These are phyloP conservation scores for Eupithecia insigniata DNA, from an alignment of 2,888 invertebrate genomes.

Conservation along the genomic window DNA sequence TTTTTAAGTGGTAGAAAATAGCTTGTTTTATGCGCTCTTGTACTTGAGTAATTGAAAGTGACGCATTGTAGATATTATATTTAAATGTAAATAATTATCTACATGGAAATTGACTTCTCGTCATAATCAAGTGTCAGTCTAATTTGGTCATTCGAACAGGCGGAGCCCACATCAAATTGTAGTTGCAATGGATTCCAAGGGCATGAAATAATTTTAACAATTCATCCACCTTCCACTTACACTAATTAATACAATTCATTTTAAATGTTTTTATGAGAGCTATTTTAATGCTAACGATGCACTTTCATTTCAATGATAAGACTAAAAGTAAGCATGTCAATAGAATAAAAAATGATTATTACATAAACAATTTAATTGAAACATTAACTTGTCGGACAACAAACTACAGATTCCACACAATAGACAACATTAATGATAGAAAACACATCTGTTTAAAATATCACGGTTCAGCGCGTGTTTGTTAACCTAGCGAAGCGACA, in stretches of 20 bases:
- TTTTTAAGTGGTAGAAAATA: slow-evolving; percentile 30
- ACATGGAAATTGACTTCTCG: slow-evolving; percentile 63
- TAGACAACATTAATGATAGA: slow-evolving; percentile 70
- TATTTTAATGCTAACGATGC: slow-evolving; percentile 75
- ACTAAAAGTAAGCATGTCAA: slow-evolving; percentile 82
- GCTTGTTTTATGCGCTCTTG: slow-evolving; percentile 50
- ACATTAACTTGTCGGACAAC: slow-evolving; percentile 81
- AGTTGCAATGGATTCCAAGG: slow-evolving; percentile 61
- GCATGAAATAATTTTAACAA: slow-evolving; percentile 61
- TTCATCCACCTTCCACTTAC: slow-evolving; percentile 62
- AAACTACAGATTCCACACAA: slow-evolving; percentile 80
- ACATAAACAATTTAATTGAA: slow-evolving; percentile 82
- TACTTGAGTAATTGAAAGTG: slow-evolving; percentile 53
- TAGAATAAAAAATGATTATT: slow-evolving; percentile 81
- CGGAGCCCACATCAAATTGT: slow-evolving; percentile 65
- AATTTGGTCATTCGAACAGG: slow-evolving; percentile 71
- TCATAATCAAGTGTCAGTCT: slow-evolving; percentile 66
- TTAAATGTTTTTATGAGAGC: slow-evolving; percentile 73
- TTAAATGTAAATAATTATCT: slow-evolving; percentile 55
- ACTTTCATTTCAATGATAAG: slow-evolving; percentile 76
- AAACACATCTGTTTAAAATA: slow-evolving; percentile 57
- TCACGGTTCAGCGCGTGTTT: slow-evolving; percentile 48
- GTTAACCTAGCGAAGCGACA: slow-evolving; percentile 50
- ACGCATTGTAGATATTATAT: slow-evolving; percentile 46
- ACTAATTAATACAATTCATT: slow-evolving; percentile 68